phyloP scores from a whole-genome alignment of 2,888 invertebrate species.

The Platycheirus albimanus region DNA sequence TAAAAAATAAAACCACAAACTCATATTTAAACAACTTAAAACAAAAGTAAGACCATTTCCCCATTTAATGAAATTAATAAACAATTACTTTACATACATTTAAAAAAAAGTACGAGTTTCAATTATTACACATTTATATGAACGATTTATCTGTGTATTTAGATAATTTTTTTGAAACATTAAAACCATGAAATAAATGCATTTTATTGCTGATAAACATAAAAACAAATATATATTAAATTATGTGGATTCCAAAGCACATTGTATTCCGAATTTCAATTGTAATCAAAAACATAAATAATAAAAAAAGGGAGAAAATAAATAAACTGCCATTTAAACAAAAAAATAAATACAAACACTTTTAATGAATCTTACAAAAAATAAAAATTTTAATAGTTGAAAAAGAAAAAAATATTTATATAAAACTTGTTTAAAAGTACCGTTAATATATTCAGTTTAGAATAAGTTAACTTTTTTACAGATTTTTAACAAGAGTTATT shows the following conservation, averaged over 20 bases:
- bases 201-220: constrained; percentile 77
- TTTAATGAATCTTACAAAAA: constrained; percentile 23
- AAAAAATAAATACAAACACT: constrained; percentile 43
- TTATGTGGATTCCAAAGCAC: constrained; percentile 14
- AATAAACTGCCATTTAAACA: constrained; percentile 72
- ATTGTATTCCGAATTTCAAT: constrained; percentile 70
- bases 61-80: constrained; percentile 42
- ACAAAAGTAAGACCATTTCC: constrained; percentile 59
- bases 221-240: constrained; percentile 52
- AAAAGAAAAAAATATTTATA: constrained; percentile 24
- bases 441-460: constrained; percentile 27
- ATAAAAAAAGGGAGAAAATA: constrained; percentile 40
- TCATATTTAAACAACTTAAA: too few species aligned
- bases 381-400: constrained; percentile 22
- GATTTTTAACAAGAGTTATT: not conserved
- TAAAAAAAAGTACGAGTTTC: constrained; percentile 66
- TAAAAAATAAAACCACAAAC: constrained; percentile 21
- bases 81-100: constrained; percentile 52
- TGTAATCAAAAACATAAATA: constrained; percentile 61
- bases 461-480: constrained; percentile 6
- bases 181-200: constrained; percentile 70
- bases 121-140: constrained; percentile 60
- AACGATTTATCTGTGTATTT: constrained; percentile 59
- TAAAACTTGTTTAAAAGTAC: constrained; percentile 4
- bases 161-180: constrained; percentile 47